Evolutionary conservation across 2,888 invertebrate genomes (phyloP).

Genomic region (Pristionchus exspectatus): DNA sequence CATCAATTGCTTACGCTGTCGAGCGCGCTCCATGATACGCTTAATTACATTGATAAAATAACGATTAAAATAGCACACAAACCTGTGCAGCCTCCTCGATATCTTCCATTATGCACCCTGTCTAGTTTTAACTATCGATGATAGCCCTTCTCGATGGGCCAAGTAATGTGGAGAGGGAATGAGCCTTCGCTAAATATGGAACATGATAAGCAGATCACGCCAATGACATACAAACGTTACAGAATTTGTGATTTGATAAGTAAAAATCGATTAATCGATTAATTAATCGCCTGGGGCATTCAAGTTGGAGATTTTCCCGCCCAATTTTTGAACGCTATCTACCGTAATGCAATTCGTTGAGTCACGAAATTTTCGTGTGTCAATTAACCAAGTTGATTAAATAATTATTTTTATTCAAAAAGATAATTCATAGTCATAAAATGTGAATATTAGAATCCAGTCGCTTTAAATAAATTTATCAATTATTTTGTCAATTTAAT

Average conservation of each 20-base stretch:
- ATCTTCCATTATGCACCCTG: constrained; percentile 34
- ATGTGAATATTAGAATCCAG: neutral
- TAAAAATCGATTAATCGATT: constrained; percentile 32
- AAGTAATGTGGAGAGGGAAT: neutral
- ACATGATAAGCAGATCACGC: neutral
- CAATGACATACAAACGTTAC: neutral
- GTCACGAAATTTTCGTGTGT: neutral
- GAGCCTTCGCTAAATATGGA: neutral
- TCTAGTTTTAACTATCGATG: neutral
- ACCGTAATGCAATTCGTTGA: neutral
- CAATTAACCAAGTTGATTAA: neutral
- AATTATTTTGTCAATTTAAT: neutral
- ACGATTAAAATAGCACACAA: neutral
- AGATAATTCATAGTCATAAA: neutral
- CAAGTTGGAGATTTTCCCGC: neutral
- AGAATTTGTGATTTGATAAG: neutral
- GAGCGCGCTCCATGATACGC: constrained; percentile 64
- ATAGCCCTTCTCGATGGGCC: constrained; percentile 3
- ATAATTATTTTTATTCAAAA: too few species aligned
- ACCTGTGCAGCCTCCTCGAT: constrained; percentile 42
- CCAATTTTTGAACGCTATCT: neutral
- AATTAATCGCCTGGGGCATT: neutral
- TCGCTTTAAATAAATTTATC: neutral
- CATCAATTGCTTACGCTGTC: constrained; percentile 59
- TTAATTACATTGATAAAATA: neutral